Percentiles rank a stretch among this genome's conserved stretches.
phyloP scores from a whole-genome alignment of 2,888 invertebrate species.

The Drosophila trichaetosa region DNA sequence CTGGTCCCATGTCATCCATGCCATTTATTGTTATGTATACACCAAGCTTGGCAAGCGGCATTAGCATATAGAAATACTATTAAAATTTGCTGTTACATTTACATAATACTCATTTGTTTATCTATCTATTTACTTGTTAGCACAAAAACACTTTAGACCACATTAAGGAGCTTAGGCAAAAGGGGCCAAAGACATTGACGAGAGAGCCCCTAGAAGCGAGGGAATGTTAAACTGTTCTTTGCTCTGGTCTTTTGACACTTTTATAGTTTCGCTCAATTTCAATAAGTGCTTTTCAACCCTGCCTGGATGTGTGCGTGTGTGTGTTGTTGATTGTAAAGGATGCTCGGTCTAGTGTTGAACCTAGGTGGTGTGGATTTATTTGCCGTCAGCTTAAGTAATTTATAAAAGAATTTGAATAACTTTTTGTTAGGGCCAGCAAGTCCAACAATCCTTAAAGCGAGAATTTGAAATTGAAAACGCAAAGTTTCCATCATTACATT shows the following conservation, averaged over 20 bases:
- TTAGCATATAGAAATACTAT: slow-evolving; percentile 25
- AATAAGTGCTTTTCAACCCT: slow-evolving; percentile 55
- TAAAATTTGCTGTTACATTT: slow-evolving; percentile 58
- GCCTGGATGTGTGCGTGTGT: slow-evolving; percentile 11
- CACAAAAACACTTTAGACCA: slow-evolving; percentile 45
- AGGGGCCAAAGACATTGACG: slow-evolving; percentile 17
- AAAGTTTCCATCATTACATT: not conserved
- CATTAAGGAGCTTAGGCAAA: slow-evolving; percentile 62
- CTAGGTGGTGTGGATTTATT: slow-evolving; percentile 28
- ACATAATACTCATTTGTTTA: slow-evolving; percentile 58
- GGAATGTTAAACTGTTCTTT: slow-evolving; percentile 25
- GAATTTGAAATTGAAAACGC: not conserved
- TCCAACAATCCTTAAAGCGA: slow-evolving; percentile 5
- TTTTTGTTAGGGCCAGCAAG: slow-evolving; percentile 1
- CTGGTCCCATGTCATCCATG: not conserved
- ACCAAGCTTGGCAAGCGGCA: not conserved
- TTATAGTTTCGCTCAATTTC: slow-evolving; percentile 78
- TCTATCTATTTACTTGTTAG: slow-evolving; percentile 55
- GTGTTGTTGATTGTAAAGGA: slow-evolving; percentile 21
- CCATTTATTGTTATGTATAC: slow-evolving; percentile 15
- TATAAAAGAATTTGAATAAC: slow-evolving; percentile 37
- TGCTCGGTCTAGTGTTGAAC: slow-evolving; percentile 11
- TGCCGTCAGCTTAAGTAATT: slow-evolving; percentile 48
- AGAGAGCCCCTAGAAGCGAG: slow-evolving; percentile 31
- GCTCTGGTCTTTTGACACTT: slow-evolving; percentile 70